Evolutionary conservation across 2,888 invertebrate genomes (phyloP).

Genomic region (Chrysina gloriosa): DNA sequence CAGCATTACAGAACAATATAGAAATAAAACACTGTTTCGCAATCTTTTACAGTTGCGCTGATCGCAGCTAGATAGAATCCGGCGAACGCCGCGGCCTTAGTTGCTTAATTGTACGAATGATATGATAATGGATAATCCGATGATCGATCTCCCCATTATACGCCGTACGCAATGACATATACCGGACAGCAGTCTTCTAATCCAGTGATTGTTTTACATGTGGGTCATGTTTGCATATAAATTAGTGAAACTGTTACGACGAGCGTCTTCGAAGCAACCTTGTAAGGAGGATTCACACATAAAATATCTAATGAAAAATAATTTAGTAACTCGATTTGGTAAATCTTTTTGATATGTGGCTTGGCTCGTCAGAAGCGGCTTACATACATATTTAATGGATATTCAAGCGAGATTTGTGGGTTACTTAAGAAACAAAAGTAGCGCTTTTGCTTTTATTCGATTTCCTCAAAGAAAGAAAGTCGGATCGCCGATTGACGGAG

Average conservation of each 20-base stretch:
- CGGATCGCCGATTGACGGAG: too few relatives aligned
- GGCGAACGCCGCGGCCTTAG: background rate
- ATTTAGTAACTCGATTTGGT: conserved; percentile 23
- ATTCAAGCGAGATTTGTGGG: too few relatives aligned
- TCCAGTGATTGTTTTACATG: conserved; percentile 37
- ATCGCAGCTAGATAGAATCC: background rate
- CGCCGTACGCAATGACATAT: too few relatives aligned
- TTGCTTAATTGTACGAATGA: conserved; percentile 23
- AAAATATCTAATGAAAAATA: conserved; percentile 32
- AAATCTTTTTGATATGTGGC: too few relatives aligned
- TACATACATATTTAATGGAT: too few relatives aligned
- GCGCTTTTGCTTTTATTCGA: too few relatives aligned
- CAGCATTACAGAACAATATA: conserved; percentile 24
- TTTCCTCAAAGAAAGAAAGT: too few relatives aligned
- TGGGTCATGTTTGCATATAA: conserved; percentile 34
- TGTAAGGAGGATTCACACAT: conserved; percentile 20
- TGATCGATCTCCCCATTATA: conserved; percentile 6
- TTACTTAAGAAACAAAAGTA: too few relatives aligned
- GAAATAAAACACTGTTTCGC: conserved; percentile 2
- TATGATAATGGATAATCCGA: conserved; percentile 21
- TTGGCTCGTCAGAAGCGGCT: too few relatives aligned
- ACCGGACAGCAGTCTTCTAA: background rate
- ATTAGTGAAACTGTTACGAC: conserved; percentile 32
- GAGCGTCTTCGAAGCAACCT: background rate
- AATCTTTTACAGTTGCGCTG: conserved; percentile 4